Percentiles rank a stretch among this genome's conserved stretches.
These are phyloP conservation scores for Mustelus asterias DNA, from an alignment of 2,113 vertebrate genomes.

Conservation along the genomic window DNA sequence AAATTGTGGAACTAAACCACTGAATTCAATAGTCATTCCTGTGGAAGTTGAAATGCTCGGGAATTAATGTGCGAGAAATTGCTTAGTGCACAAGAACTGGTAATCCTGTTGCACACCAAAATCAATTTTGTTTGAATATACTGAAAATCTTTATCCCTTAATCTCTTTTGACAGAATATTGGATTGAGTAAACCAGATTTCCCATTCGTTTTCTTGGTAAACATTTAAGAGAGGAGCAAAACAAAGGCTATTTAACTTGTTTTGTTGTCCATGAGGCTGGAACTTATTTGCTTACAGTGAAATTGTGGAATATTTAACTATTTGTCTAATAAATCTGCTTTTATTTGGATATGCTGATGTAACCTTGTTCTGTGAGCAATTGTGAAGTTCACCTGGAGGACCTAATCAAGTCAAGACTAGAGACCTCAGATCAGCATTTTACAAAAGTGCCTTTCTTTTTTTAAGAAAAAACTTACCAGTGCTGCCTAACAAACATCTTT, in stretches of 20 bases:
- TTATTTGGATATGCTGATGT: slow-evolving; percentile 60
- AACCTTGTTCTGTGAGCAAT: slow-evolving; percentile 61
- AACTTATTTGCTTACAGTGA: too few species aligned
- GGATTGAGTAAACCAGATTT: neutral
- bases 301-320: neutral
- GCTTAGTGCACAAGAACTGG: neutral
- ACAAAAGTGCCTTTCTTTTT: neutral
- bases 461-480: neutral
- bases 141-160: slow-evolving; percentile 5
- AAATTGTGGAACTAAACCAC: neutral
- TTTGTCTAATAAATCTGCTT: slow-evolving; percentile 1
- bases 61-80: slow-evolving; percentile 8
- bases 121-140: slow-evolving; percentile 29
- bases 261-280: neutral
- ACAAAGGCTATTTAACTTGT: neutral
- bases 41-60: neutral
- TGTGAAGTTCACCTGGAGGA: slow-evolving; percentile 57
- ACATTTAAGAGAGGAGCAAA: neutral
- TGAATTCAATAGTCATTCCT: slow-evolving; percentile 6
- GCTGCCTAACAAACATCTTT: neutral
- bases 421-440: too few species aligned
- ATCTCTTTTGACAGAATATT: neutral
- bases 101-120: slow-evolving; percentile 6
- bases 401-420: slow-evolving; percentile 59
- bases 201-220: neutral